These are phyloP conservation scores for Syncerus caffer DNA, from an alignment of 2,797 vertebrate genomes.

Conservation along the genomic window DNA sequence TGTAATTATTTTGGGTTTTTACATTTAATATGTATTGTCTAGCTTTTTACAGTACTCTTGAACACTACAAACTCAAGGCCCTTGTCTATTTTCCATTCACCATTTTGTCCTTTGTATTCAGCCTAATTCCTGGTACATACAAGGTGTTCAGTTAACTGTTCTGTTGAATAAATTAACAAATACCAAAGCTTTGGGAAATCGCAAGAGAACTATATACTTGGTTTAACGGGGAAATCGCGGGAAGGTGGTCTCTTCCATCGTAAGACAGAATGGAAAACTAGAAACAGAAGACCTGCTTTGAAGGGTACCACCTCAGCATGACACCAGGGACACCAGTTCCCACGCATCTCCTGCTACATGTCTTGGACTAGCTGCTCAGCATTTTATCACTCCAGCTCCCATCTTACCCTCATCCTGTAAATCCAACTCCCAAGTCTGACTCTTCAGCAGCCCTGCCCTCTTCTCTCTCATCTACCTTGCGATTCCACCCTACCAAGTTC, in stretches of 20 bases:
- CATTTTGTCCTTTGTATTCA: background rate
- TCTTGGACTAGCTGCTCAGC: background rate
- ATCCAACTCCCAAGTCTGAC: background rate
- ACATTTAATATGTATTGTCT: background rate
- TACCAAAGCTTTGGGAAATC: background rate
- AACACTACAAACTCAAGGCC: background rate
- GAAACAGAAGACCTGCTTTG: background rate
- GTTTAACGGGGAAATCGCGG: background rate
- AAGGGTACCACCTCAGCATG: background rate
- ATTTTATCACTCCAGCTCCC: background rate
- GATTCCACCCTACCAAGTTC: background rate
- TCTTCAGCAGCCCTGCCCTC: background rate
- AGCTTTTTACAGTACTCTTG: background rate
- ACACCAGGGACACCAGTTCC: background rate
- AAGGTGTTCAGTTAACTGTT: background rate
- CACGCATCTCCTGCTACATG: background rate
- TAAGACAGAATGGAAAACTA: background rate
- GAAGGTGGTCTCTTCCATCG: background rate
- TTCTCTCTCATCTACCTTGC: background rate
- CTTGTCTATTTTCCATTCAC: background rate
- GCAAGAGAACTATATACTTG: background rate
- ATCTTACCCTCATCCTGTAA: background rate
- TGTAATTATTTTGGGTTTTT: background rate
- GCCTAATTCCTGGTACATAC: background rate
- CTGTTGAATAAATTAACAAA: background rate